Conservation (phyloP, 1,140 invertebrate genomes). For the Zeugodacus cucurbitae region DNA sequence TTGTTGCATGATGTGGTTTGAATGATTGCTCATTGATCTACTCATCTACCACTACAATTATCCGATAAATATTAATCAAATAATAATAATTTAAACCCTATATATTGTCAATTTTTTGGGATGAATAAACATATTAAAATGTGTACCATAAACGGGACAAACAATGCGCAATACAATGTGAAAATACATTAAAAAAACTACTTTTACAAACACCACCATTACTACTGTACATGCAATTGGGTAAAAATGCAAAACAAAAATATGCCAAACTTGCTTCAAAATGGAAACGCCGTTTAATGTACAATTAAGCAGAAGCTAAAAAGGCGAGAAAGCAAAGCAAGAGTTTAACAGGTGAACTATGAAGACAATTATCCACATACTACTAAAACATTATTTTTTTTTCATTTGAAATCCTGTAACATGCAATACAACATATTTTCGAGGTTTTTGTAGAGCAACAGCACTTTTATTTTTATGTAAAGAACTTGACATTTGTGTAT, state of each 20-base stretch:
- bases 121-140: conserved; percentile 9
- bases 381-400: neutral
- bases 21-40: conserved; percentile 55
- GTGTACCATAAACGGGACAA: neutral
- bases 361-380: conserved; percentile 42
- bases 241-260: conserved; percentile 42
- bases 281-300: conserved; percentile 48
- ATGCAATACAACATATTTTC: neutral
- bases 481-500: neutral
- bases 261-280: conserved; percentile 17
- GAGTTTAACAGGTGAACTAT: conserved; percentile 82
- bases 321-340: conserved; percentile 87
- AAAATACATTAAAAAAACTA: conserved; percentile 39
- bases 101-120: neutral
- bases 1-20: conserved; percentile 61
- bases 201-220: conserved; percentile 46
- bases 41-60: conserved; percentile 46
- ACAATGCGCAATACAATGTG: neutral
- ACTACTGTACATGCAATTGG: conserved; percentile 41
- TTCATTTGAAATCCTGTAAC: neutral
- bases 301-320: conserved; percentile 81
- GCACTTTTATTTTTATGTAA: neutral
- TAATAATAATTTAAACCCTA: neutral
- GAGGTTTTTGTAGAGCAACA: neutral
- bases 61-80: conserved; percentile 46